Conservation (phyloP, 2,113 vertebrate genomes). For the Agapornis roseicollis region DNA sequence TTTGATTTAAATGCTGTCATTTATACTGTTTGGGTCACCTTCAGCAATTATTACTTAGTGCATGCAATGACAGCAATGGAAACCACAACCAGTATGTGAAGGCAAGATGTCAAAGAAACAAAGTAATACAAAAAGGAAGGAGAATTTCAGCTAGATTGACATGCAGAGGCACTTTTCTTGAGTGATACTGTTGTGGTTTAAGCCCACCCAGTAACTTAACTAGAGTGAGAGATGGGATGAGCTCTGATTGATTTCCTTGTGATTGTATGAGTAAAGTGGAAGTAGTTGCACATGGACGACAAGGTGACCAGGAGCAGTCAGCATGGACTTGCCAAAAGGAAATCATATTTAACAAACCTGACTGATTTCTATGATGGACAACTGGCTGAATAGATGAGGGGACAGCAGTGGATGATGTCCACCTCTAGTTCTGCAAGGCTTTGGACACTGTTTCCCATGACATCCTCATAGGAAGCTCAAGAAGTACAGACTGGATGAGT, state of each 20-base stretch:
- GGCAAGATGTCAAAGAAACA: background rate
- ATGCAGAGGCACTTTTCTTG: background rate
- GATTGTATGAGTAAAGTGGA: background rate
- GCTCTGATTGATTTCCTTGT: background rate
- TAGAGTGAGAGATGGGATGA: background rate
- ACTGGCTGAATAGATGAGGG: background rate
- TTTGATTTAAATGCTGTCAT: background rate
- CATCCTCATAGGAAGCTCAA: background rate
- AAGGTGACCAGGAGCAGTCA: background rate
- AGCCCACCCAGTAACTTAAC: background rate
- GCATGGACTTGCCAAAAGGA: background rate
- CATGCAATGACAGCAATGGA: background rate
- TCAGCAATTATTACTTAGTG: background rate
- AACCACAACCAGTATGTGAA: background rate
- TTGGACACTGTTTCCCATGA: background rate
- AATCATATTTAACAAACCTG: background rate
- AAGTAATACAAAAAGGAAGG: background rate
- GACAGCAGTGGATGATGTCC: background rate
- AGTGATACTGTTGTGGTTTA: background rate
- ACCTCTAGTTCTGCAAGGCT: background rate
- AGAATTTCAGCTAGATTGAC: background rate
- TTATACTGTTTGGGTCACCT: background rate
- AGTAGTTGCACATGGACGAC: background rate
- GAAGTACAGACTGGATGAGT: background rate
- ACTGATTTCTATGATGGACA: background rate